Evolutionary conservation across 2,797 vertebrate genomes (phyloP).

Genomic region (Jordanella pulchra): DNA sequence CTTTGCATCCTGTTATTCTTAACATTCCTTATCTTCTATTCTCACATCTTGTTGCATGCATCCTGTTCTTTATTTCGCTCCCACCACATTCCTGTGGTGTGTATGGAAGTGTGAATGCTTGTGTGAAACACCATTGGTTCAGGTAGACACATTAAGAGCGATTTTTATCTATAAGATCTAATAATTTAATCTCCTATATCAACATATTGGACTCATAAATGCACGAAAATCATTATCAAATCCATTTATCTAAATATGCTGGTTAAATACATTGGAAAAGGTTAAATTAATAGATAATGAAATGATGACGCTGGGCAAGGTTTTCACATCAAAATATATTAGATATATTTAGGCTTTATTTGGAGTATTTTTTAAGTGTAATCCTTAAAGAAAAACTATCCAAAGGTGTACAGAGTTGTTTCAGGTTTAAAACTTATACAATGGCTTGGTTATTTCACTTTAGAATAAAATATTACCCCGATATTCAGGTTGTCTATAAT

Average conservation of each 20-base stretch:
- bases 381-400: too few species aligned
- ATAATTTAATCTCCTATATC: too few species aligned
- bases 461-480: not conserved
- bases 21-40: conserved; percentile 62
- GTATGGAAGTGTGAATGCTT: conserved; percentile 8
- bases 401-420: not conserved
- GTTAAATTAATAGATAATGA: too few species aligned
- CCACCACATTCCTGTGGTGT: conserved; percentile 35
- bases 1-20: conserved; percentile 75
- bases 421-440: not conserved
- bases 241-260: not conserved
- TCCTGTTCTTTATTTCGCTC: conserved; percentile 59
- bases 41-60: conserved; percentile 64
- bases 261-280: too few species aligned
- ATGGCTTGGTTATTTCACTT: not conserved
- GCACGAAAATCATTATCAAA: not conserved
- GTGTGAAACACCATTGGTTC: conserved; percentile 11
- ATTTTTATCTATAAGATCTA: too few species aligned
- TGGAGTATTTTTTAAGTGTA: too few species aligned
- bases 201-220: not conserved
- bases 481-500: not conserved
- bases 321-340: too few species aligned
- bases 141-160: not conserved
- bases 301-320: too few species aligned
- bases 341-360: too few species aligned